Conservation (phyloP, 2,888 invertebrate species). For the Cerceris ruficornis region DNA sequence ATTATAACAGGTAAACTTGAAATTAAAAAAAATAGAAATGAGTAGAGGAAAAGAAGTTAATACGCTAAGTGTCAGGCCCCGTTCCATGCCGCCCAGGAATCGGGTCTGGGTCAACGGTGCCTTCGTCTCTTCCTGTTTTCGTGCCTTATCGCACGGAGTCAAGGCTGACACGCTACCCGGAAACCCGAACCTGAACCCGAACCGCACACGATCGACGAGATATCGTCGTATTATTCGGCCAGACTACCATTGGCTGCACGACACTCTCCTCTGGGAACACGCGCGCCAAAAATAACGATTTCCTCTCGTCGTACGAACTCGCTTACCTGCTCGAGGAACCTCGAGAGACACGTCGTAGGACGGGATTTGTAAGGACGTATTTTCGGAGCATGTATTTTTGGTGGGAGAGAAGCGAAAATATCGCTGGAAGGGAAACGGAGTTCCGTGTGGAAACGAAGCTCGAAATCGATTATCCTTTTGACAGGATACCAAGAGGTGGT, state of each 20-base stretch:
- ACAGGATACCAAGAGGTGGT: conserved; percentile 44
- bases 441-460: conserved; percentile 59
- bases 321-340: background rate
- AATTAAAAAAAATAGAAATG: no score
- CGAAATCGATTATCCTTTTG: conserved; percentile 66
- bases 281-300: conserved; percentile 16
- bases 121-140: conserved; percentile 55
- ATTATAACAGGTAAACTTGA: no score
- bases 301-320: background rate
- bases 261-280: background rate
- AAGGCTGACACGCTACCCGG: conserved; percentile 57
- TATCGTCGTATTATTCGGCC: conserved; percentile 51
- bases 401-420: conserved; percentile 44
- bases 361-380: no score
- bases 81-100: conserved; percentile 14
- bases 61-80: background rate
- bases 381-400: background rate
- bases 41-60: background rate
- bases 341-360: background rate
- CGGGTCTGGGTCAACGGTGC: conserved; percentile 54
- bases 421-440: conserved; percentile 25
- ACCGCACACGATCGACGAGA: conserved; percentile 47
- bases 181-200: conserved; percentile 51
- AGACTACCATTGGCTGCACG: conserved; percentile 20
- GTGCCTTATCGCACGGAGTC: conserved; percentile 49